phyloP scores from a whole-genome alignment of 2,797 vertebrate genomes.

The Microchirus variegatus region DNA sequence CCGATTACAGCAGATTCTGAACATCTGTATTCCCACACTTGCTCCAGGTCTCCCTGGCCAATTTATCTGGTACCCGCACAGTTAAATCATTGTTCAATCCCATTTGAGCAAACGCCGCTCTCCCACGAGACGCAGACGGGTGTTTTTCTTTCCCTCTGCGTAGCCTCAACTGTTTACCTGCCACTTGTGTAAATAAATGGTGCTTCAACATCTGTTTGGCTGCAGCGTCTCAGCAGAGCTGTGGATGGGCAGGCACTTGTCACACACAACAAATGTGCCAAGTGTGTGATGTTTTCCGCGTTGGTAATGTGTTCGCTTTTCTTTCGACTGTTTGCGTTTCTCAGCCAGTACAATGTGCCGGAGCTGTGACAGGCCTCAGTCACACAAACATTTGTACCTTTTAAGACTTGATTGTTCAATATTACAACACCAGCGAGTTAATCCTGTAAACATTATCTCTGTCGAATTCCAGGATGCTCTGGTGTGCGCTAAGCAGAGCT shows the following conservation, averaged over 20 bases:
- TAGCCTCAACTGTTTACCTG: slow-evolving; percentile 67
- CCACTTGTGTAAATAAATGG: slow-evolving; percentile 74
- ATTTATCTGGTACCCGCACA: slow-evolving; percentile 67
- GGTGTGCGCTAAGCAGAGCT: slow-evolving; percentile 60
- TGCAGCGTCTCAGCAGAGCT: slow-evolving; percentile 39
- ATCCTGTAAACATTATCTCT: slow-evolving; percentile 56
- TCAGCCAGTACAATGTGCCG: slow-evolving; percentile 10
- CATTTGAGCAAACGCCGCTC: slow-evolving; percentile 56
- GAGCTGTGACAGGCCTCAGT: not conserved
- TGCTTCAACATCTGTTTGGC: slow-evolving; percentile 64
- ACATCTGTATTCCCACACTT: slow-evolving; percentile 61
- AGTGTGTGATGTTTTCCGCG: slow-evolving; percentile 33
- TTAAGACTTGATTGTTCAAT: slow-evolving; percentile 10
- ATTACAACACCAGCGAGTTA: slow-evolving; percentile 11
- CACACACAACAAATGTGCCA: slow-evolving; percentile 31
- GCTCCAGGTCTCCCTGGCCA: slow-evolving; percentile 29
- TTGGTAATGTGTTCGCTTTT: slow-evolving; percentile 29
- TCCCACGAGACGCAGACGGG: slow-evolving; percentile 50
- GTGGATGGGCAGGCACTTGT: slow-evolving; percentile 46
- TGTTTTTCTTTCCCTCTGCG: slow-evolving; percentile 58
- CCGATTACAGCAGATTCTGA: slow-evolving; percentile 30
- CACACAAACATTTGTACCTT: slow-evolving; percentile 25
- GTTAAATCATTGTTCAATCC: slow-evolving; percentile 69
- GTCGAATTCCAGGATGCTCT: slow-evolving; percentile 59
- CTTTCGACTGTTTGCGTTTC: slow-evolving; percentile 29